A percentile compares a stretch with the other conserved stretches of the same genome.
phyloP scores from a whole-genome alignment of 1,140 invertebrate species.

The Anoplolepis gracilipes region DNA sequence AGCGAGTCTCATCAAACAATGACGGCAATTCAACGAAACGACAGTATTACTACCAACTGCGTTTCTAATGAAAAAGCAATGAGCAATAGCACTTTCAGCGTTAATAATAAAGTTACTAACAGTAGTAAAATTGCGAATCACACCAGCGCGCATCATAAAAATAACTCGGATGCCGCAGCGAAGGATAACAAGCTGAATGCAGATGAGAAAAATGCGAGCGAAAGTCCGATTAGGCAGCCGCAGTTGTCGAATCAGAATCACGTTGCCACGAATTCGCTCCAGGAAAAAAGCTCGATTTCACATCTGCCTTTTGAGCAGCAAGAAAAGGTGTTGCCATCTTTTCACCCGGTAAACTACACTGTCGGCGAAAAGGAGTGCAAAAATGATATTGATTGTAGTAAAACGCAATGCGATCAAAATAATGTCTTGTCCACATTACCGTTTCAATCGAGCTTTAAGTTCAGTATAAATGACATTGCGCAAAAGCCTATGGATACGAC shows the following conservation, averaged over 20 bases:
- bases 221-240: slow-evolving; percentile 47
- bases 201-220: slow-evolving; percentile 64
- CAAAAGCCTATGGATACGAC: slow-evolving; percentile 74
- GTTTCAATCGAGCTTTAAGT: slow-evolving; percentile 78
- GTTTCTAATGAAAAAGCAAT: slow-evolving; percentile 55
- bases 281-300: slow-evolving; percentile 55
- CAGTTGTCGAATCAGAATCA: slow-evolving; percentile 64
- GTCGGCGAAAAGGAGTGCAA: slow-evolving; percentile 71
- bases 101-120: slow-evolving; percentile 64
- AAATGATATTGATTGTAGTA: slow-evolving; percentile 65
- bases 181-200: slow-evolving; percentile 70
- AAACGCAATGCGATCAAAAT: slow-evolving; percentile 72
- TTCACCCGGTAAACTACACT: slow-evolving; percentile 48
- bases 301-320: slow-evolving; percentile 63
- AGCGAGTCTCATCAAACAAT: slow-evolving; percentile 44
- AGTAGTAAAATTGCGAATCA: slow-evolving; percentile 58
- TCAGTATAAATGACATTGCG: slow-evolving; percentile 74
- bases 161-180: slow-evolving; percentile 39
- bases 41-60: slow-evolving; percentile 46
- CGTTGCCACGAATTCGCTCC: slow-evolving; percentile 41
- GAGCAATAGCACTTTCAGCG: slow-evolving; percentile 65
- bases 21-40: slow-evolving; percentile 29
- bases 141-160: slow-evolving; percentile 68
- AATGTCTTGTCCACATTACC: slow-evolving; percentile 74
- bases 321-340: slow-evolving; percentile 46